A percentile compares a stretch with the other conserved stretches of the same genome.
Evolutionary conservation across 2,797 vertebrate genomes (phyloP).

Genomic region (Lagorchestes hirsutus): DNA sequence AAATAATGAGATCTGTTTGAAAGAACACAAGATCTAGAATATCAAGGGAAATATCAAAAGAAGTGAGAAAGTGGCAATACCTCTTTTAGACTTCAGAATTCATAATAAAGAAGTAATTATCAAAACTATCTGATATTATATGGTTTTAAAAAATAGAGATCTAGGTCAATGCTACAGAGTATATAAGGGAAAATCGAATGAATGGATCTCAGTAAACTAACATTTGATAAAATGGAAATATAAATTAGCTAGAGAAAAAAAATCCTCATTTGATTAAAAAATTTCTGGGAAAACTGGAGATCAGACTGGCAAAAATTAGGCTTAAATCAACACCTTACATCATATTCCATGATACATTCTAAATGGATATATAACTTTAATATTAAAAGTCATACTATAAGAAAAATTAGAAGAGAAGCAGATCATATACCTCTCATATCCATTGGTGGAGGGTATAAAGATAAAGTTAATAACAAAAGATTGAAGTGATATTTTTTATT

Average conservation of each 20-base stretch:
- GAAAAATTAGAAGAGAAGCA: background rate
- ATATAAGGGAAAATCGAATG: background rate
- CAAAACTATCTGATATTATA: background rate
- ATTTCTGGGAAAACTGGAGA: background rate
- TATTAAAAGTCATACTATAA: background rate
- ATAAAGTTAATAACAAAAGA: background rate
- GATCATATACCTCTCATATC: background rate
- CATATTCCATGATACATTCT: background rate
- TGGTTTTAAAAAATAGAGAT: background rate
- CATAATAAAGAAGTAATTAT: background rate
- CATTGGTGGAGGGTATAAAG: background rate
- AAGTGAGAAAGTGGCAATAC: background rate
- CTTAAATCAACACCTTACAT: background rate
- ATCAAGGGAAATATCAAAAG: background rate
- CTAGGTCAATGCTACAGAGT: background rate
- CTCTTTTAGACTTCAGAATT: background rate
- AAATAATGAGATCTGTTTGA: background rate
- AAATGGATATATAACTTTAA: background rate
- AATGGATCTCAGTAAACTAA: background rate
- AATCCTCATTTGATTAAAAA: background rate
- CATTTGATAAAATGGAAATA: background rate
- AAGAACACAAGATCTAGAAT: background rate
- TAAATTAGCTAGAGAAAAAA: background rate
- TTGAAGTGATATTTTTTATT: background rate
- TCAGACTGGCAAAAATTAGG: background rate